These are phyloP conservation scores for Phainopepla nitens DNA, from an alignment of 2,113 vertebrate genomes.

Conservation along the genomic window DNA sequence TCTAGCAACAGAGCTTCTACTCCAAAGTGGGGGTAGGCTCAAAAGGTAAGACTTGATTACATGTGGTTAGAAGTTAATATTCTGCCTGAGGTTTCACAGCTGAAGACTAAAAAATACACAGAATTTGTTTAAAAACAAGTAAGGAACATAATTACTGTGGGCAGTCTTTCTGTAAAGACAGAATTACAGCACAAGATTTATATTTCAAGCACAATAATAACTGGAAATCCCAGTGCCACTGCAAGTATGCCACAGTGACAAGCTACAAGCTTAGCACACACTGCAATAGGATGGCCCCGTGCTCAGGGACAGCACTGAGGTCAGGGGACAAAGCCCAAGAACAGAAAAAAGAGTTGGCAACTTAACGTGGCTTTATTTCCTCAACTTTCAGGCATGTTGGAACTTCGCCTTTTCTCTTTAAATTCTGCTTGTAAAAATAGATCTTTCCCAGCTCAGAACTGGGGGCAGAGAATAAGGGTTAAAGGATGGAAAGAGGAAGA, in stretches of 20 bases:
- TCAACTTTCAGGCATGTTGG: neutral
- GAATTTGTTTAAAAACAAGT: neutral
- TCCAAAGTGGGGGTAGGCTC: neutral
- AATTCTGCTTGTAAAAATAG: neutral
- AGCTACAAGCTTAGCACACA: rapidly evolving
- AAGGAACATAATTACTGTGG: neutral
- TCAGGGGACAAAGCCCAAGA: neutral
- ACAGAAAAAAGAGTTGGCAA: neutral
- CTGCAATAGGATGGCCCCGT: neutral
- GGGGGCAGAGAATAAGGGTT: neutral
- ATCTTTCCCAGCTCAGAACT: neutral
- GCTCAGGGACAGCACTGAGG: neutral
- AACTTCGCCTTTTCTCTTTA: neutral
- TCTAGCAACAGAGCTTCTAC: neutral
- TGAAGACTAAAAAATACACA: neutral
- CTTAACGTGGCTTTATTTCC: neutral
- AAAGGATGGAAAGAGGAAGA: conserved; percentile 2
- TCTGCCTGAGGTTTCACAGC: neutral
- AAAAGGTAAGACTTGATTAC: neutral
- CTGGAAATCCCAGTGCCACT: neutral
- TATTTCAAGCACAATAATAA: neutral
- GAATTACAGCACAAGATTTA: neutral
- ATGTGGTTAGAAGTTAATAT: neutral
- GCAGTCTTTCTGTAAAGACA: neutral
- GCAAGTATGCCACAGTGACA: neutral